These are phyloP conservation scores for Glossosoma conforme DNA, from an alignment of 1,140 invertebrate species.

Conservation along the genomic window DNA sequence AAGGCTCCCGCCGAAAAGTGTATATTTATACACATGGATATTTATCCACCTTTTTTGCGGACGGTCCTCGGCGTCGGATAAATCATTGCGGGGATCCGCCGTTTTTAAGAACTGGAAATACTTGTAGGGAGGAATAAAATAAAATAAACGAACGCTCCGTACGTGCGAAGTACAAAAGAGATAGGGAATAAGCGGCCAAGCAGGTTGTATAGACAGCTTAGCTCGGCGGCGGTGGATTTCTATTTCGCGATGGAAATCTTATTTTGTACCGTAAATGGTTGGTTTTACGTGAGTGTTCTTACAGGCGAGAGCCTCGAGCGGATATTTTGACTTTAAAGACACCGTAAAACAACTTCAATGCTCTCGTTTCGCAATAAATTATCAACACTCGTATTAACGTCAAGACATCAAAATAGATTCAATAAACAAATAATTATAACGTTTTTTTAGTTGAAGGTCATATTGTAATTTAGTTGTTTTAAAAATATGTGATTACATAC, in stretches of 20 bases:
- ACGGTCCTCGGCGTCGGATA: not conserved
- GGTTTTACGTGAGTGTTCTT: constrained; percentile 4
- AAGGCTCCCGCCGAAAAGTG: constrained; percentile 8
- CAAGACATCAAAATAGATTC: too few species aligned
- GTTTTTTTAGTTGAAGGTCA: too few species aligned
- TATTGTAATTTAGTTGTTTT: too few species aligned
- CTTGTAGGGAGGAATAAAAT: not conserved
- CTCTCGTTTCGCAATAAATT: too few species aligned
- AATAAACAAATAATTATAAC: too few species aligned
- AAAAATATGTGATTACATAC: too few species aligned
- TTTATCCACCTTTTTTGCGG: not conserved
- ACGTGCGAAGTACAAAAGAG: constrained; percentile 2
- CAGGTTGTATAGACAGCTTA: constrained; percentile 5
- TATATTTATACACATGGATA: too few species aligned
- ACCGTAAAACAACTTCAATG: too few species aligned
- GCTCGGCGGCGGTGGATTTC: constrained; percentile 1
- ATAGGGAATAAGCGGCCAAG: not conserved
- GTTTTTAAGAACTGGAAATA: constrained; percentile 4
- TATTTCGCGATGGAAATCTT: constrained; percentile 1
- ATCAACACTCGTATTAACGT: too few species aligned
- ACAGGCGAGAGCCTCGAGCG: too few species aligned
- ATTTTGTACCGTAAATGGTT: constrained; percentile 4
- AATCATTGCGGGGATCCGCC: constrained; percentile 7
- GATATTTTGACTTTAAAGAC: too few species aligned
- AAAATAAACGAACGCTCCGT: constrained; percentile 2